Percentiles rank a stretch among this genome's conserved stretches.
phyloP scores from a whole-genome alignment of 2,888 invertebrate genomes.

The Drosophila kanekoi region DNA sequence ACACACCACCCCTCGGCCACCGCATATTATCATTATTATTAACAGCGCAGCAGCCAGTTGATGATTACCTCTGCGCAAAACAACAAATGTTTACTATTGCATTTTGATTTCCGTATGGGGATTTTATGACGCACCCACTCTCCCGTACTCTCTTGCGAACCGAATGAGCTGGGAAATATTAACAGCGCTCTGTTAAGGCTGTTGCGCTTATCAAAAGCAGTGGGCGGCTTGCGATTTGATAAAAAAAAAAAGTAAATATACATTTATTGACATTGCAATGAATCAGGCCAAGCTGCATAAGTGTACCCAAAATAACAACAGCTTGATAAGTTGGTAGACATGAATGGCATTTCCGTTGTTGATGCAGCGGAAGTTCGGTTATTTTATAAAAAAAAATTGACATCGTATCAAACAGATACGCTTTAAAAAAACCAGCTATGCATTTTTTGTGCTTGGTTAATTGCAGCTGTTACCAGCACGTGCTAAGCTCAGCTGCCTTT shows the following conservation, averaged over 20 bases:
- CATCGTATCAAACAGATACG: constrained; percentile 1
- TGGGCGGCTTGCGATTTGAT: constrained; percentile 25
- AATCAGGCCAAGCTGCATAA: constrained; percentile 26
- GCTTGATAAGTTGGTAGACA: constrained; percentile 3
- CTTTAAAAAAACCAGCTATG: background rate
- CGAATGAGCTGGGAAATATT: constrained; percentile 53
- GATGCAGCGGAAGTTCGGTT: constrained; percentile 45
- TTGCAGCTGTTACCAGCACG: constrained; percentile 60
- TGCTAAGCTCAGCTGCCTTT: constrained; percentile 42
- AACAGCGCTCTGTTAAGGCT: constrained; percentile 66
- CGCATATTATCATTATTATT: constrained; percentile 55
- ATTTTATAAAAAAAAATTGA: constrained; percentile 29
- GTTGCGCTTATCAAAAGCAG: constrained; percentile 45
- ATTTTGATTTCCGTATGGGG: constrained; percentile 74
- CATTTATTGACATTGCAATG: constrained; percentile 17
- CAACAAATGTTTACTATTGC: constrained; percentile 69
- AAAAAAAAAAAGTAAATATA: constrained; percentile 18
- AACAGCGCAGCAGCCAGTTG: constrained; percentile 48
- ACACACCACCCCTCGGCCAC: constrained; percentile 29
- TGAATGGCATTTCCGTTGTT: constrained; percentile 38
- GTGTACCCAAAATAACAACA: constrained; percentile 1
- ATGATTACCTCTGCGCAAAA: constrained; percentile 50
- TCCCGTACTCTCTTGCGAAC: constrained; percentile 32
- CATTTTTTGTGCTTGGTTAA: constrained; percentile 21
- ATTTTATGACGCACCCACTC: constrained; percentile 45